Base-by-base conservation (phyloP, 2,797 vertebrate species). In the Spinus pinus region DNA sequence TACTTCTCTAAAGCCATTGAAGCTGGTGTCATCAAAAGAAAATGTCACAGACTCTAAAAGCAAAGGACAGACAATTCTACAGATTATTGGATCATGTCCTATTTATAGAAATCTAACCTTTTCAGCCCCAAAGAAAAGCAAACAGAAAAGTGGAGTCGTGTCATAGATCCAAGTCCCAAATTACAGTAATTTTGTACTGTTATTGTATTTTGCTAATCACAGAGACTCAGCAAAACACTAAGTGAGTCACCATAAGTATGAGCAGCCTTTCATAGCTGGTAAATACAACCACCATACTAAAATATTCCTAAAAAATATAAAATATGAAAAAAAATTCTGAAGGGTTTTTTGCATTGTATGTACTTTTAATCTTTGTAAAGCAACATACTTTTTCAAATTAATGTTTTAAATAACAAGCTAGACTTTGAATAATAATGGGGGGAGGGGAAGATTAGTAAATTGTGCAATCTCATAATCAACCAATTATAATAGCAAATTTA, bases 21-120 rank as follows among this genome's bases (percentile, higher is more conserved):
- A 91, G 35, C 20, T 7, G 7, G 54, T 84, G 69, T 90, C 88
- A 92, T 91, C 71, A 88, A 89, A 87, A 85, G 89, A 96, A 96
- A 97, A 95, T 94, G 93, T 81, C 92, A 96, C 78, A 71, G 82
- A 80, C 71, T 92, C 62, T 95, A 95, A 89, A 86, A 94, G 85
- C 75, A 95, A 95, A 95, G 89, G 62, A 96, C 56, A 94, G 94
- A 81, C 75, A 96, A 95, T 86, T 95, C 53, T 87, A 80, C 35
- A 70, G 80, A 90, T 94, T 96, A 96, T 96, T 96, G 80, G 84
- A 97, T 93, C 89, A 78, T 74, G 61, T 94, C 24, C 89, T 97
- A 94, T 96, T 97, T 97, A 94, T 96, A 97, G 93, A 92, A 94
- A 92, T 88, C 61, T 92, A 97, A 97, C 81, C 94, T 97, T 96